Evolutionary conservation across 2,113 vertebrate species (phyloP), one percentile per base, ranked within the genome.

Genomic region (Engystomops pustulosus): DNA sequence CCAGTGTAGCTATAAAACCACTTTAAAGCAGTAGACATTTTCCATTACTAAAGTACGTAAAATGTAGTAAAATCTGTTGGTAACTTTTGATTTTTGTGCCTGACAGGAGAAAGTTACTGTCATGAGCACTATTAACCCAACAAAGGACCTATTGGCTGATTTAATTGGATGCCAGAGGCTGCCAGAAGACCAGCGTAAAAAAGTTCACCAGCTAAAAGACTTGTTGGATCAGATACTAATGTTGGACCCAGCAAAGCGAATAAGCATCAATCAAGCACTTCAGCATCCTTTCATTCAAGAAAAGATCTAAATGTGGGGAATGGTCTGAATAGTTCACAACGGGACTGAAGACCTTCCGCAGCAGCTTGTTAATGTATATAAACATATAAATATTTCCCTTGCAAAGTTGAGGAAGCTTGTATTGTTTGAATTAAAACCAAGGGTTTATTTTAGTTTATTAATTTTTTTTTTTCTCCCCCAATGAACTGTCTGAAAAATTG

Each of bases 121-220:
- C 88, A 99, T 99, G 97, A 99, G 97, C 94, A 99, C 98, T 93
- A 99, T 99, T 93, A 99, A 99, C 91, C 95, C 98, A 90, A 99
- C 97, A 90, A 99, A 99, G 95, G 98, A 99, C 95, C 94, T 99
- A 20, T 94, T 99, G 90, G 91, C 94, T 30, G 98, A 99, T 89
- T 95, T 99, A 95, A 94, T 99, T 65, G 98, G 98, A 79, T 94
- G 95, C 90, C 98, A 99, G 91, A 94, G 98, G 44, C 96, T 99
- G 88, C 98, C 98, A 4, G 98, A 99, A 95, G 98, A 99, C 91
- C 98, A 99, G 89, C 95, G 98, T 88, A 99, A 99, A 93, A 99
- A 99, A 93, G 98, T 99, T n/a, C 96, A 99, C 93, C 95, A 97
- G 90, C 94, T 98, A 68, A 99, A 98, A 92, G 98, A 99, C 95